A percentile compares a stretch with the other conserved stretches of the same genome.
Evolutionary conservation across 2,113 vertebrate genomes (phyloP).

Genomic region (Cacatua alba): DNA sequence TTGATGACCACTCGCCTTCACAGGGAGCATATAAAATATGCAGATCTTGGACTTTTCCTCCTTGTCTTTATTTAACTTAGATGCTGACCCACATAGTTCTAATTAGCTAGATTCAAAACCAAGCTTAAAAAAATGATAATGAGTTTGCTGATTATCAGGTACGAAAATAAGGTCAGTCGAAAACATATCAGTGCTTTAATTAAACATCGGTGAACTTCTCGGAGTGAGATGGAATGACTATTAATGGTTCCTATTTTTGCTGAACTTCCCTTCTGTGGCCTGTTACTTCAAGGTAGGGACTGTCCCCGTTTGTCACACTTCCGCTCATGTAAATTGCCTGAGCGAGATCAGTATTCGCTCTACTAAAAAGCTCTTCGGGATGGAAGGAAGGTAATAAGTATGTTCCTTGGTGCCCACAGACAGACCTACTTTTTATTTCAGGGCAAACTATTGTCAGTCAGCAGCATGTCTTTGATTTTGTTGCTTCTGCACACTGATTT

Average conservation of each 20-base stretch:
- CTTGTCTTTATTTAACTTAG: not conserved
- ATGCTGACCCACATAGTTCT: not conserved
- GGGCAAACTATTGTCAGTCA: not conserved
- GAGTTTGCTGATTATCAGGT: constrained; percentile 56
- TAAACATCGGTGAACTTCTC: constrained; percentile 73
- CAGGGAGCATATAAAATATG: not conserved
- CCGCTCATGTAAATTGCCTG: constrained; percentile 75
- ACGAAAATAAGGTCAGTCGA: constrained; percentile 74
- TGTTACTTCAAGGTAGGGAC: constrained; percentile 74
- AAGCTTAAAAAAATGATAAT: constrained; percentile 41
- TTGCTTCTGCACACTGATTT: not conserved
- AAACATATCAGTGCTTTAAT: constrained; percentile 64
- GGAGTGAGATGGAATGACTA: constrained; percentile 47
- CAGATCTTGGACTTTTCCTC: not conserved
- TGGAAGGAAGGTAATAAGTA: not conserved
- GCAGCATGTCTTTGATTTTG: not conserved
- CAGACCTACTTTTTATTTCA: constrained; percentile 48
- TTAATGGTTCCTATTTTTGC: constrained; percentile 65
- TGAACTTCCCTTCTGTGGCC: constrained; percentile 75
- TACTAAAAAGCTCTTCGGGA: not conserved
- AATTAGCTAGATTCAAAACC: constrained; percentile 18
- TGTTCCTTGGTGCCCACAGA: not conserved
- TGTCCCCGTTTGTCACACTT: constrained; percentile 73
- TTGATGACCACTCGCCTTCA: not conserved
- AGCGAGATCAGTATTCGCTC: not conserved